A percentile compares a stretch with the other conserved stretches of the same genome.
phyloP scores from a whole-genome alignment of 2,888 invertebrate species.

The Furcula furcula region DNA sequence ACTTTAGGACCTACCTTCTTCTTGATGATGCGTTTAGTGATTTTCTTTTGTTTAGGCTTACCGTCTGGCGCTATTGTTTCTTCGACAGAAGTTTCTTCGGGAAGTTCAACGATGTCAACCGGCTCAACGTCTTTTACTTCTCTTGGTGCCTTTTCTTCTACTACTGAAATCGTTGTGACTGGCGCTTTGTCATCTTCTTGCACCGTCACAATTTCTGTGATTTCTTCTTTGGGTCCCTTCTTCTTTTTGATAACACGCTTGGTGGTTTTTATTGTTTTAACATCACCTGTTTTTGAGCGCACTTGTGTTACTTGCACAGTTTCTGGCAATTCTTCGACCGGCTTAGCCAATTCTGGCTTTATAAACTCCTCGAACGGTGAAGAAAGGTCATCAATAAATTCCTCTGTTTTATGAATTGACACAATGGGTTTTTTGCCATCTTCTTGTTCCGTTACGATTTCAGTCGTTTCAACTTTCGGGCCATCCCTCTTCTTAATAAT shows the following conservation, averaged over 20 bases:
- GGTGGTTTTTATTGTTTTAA: constrained; percentile 47
- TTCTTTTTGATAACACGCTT: constrained; percentile 65
- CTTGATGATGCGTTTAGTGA: constrained; percentile 29
- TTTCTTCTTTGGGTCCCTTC: constrained; percentile 59
- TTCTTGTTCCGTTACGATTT: constrained; percentile 57
- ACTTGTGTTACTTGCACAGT: constrained; percentile 12
- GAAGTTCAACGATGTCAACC: too few relatives aligned
- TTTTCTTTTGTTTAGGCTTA: constrained; percentile 30
- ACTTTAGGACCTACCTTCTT: constrained; percentile 20
- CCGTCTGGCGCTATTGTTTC: constrained; percentile 40
- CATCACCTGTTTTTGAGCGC: constrained; percentile 27
- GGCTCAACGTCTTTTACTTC: too few relatives aligned
- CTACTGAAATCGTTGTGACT: too few relatives aligned
- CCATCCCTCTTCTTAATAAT: constrained; percentile 58
- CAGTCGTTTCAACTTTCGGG: constrained; percentile 37
- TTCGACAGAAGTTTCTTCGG: constrained; percentile 28
- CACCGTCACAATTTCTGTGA: constrained; percentile 63
- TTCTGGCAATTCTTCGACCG: background rate
- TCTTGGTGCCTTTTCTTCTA: too few relatives aligned
- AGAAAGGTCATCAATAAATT: constrained; percentile 36
- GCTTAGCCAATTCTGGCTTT: constrained; percentile 23
- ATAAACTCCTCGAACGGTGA: constrained; percentile 12
- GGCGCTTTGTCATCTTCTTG: constrained; percentile 54
- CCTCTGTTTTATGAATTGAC: constrained; percentile 49
- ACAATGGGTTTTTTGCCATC: constrained; percentile 62